These are phyloP conservation scores for Sebastes hubbsi DNA, from an alignment of 2,797 vertebrate species.

Conservation along the genomic window DNA sequence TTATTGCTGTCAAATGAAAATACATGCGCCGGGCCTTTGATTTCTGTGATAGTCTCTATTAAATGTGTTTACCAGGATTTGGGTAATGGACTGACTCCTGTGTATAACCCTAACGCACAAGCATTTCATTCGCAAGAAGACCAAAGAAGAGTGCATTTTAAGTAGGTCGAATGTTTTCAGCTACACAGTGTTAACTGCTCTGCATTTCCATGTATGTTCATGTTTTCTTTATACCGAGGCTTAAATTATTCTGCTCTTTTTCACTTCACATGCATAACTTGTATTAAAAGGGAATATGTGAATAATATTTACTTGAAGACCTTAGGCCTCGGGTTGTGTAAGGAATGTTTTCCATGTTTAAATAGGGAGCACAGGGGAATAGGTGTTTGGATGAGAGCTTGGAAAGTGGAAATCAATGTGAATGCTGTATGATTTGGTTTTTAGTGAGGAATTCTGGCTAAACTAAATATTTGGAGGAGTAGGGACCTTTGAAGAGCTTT, in stretches of 20 bases:
- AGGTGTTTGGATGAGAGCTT: conserved; percentile 28
- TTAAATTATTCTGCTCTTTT: conserved; percentile 23
- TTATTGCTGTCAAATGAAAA: not conserved
- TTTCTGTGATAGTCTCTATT: not conserved
- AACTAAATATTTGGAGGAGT: not conserved
- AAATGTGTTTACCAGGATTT: conserved; percentile 2
- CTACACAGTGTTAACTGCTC: not conserved
- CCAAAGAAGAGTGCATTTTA: not conserved
- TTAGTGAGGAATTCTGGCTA: not conserved
- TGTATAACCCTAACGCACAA: not conserved
- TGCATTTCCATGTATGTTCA: conserved; percentile 1
- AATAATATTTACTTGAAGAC: conserved; percentile 49
- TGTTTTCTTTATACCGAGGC: conserved; percentile 3
- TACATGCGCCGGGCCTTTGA: not conserved
- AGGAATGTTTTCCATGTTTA: conserved; percentile 48
- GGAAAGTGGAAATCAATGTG: conserved; percentile 38
- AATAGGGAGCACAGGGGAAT: conserved; percentile 37
- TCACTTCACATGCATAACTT: conserved; percentile 16
- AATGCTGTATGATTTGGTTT: conserved; percentile 22
- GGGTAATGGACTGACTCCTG: not conserved
- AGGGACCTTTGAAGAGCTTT: not conserved
- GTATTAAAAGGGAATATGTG: conserved; percentile 57
- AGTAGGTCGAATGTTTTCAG: not conserved
- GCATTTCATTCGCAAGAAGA: not conserved
- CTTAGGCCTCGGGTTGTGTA: conserved; percentile 5